Conservation (phyloP, 1,140 invertebrate genomes). For the Penaeus indicus region DNA sequence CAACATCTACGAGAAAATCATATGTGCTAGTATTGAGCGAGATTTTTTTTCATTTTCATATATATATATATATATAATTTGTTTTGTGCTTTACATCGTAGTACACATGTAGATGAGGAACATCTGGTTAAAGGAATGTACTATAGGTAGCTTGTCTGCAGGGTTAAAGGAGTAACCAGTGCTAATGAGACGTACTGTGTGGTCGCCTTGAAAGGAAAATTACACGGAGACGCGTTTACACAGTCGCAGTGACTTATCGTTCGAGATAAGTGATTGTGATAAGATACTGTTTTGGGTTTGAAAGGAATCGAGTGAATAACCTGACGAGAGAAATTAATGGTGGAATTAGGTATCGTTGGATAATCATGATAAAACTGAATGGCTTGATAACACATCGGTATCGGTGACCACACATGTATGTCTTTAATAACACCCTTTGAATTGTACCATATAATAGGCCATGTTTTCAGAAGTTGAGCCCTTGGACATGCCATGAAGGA, state of each 20-base stretch:
- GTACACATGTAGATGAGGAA: conserved; percentile 25
- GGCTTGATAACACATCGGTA: not conserved
- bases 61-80: not conserved
- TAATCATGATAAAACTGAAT: no score
- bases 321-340: no score
- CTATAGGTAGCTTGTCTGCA: conserved; percentile 1
- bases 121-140: not conserved
- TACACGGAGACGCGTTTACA: not conserved
- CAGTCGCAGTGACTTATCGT: no score
- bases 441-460: conserved; percentile 36
- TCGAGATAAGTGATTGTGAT: no score
- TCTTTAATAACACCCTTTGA: conserved; percentile 2
- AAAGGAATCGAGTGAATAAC: no score
- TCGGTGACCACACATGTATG: not conserved
- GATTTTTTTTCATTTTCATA: not conserved
- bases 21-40: conserved; percentile 30
- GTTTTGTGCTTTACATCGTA: conserved; percentile 28
- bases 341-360: no score
- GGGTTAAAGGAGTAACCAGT: conserved; percentile 15
- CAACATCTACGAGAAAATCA: conserved; percentile 27
- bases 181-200: not conserved
- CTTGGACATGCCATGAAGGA: no score
- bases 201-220: not conserved
- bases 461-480: conserved; percentile 18
- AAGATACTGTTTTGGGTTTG: no score